Evolutionary conservation across 2,888 invertebrate species (phyloP), one percentile per base, ranked within the genome.

Genomic region (Lordiphosa andalusiaca): DNA sequence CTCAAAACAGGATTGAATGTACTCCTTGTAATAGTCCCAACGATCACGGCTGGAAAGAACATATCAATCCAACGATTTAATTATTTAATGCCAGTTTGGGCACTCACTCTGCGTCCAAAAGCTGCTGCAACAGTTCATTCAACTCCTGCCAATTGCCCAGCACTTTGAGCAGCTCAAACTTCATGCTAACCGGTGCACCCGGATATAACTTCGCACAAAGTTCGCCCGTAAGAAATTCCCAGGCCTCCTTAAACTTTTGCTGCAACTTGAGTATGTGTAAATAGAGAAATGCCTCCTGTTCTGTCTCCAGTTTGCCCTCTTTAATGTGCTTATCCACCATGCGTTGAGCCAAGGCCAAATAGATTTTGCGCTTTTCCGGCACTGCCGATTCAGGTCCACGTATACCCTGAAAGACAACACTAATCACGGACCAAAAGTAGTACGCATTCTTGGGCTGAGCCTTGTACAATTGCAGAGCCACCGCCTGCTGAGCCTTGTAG

Each of bases 371-470:
- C 85, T 93, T 93, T 1, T 91, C 90, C 6, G 89, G 88, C 73
- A 93, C 92, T 5, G 90, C 90, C 9, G 88, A 85, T 52, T 90
- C 91, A 2, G 88, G 90, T 2, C 91, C 91, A 12, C 90, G 88
- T 7, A 90, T 89, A 12, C 90, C 91, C 89, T 98, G 98, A 91
- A 98, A 93, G 19, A 98, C 94, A 73, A 97, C 93, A 88, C 98
- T 98, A 96, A 98, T 98, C 7, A 99, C 95, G 16, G 96, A 96
- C 99, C 99, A 99, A 89, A 97, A 98, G 88, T 98, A 98, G 88
- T 99, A 99, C 0, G 98, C 98, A 88, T 96, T 97, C 89, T 98
- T 98, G 2, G 96, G 95, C 82, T 94, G 94, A 54, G 96, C 91
- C 91, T 97, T 98, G 90, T 96, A 98, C 35, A 99, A 91, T 9